Base-by-base conservation (phyloP, 2,797 vertebrate species). In the Pseudochirops corinnae region DNA sequence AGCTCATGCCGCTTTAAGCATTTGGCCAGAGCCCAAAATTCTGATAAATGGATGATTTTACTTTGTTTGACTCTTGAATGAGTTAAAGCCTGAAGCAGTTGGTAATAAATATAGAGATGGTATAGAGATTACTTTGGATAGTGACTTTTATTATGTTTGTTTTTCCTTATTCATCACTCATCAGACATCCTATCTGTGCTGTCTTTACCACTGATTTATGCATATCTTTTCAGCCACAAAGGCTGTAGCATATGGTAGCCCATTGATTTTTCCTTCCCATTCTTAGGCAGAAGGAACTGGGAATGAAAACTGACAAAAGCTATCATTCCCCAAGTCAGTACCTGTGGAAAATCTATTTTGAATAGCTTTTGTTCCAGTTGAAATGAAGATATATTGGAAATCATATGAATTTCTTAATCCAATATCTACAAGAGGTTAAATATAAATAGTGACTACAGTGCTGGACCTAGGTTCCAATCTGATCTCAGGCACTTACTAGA, bases 181-280 rank as follows among this genome's bases (percentile, higher is more conserved):
- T 46, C 90, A 56, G 7, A 46, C 57, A 62, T 93, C 28, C 10
- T 91, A 55, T 90, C 50, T 46, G 93, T 1, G 33, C 91, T 50
- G 56, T 93, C 91, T 16, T 31, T 93, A 93, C 94, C 52, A 53
- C 0, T 91, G 58, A 55, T 92, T 90, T 91, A 9, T 55, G 93
- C 93, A 50, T 39, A 93, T 56, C 46, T 31, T 50, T 1, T 13
- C 29, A 92, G 52, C 29, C 94, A 62, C 29, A 90, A 93, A 39
- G 93, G 62, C 24, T 93, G 94, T 94, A 13, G 26, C 39, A 33
- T 39, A 91, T 95, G 91, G 33, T 91, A 92, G 53, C 60, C 53
- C 57, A 91, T 1, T 31, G 92, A 58, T 93, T 93, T 93, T 94
- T 94, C 39, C 2, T 93, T 93, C 13, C 5, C 91, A 91, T 4